These are phyloP conservation scores for Pachyramphus minor DNA, from an alignment of 2,113 vertebrate species.

Conservation along the genomic window DNA sequence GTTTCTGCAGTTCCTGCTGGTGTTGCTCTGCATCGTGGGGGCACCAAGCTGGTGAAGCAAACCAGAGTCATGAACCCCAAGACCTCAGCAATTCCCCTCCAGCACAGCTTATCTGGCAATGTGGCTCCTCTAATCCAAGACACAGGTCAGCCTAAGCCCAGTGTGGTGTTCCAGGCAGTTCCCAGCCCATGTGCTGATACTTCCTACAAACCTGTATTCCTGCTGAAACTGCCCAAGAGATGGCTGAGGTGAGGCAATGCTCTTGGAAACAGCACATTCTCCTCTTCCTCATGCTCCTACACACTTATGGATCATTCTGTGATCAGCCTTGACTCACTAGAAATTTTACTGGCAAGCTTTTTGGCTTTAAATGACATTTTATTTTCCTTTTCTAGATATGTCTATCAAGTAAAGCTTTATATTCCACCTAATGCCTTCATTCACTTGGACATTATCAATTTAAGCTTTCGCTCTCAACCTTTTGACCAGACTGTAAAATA, in stretches of 20 bases:
- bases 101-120: not conserved
- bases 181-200: not conserved
- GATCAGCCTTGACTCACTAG: not conserved
- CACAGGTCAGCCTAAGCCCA: not conserved
- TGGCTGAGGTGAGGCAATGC: not conserved
- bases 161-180: rapidly evolving
- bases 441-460: not conserved
- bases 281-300: not conserved
- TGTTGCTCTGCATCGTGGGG: rapidly evolving
- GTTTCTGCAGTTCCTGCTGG: not conserved
- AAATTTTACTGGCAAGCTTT: not conserved
- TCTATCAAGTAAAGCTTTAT: not conserved
- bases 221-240: not conserved
- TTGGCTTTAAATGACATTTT: not conserved
- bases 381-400: not conserved
- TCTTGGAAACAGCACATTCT: not conserved
- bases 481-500: conserved; percentile 7
- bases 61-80: not conserved
- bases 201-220: not conserved
- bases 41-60: not conserved
- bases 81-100: not conserved
- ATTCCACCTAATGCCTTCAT: not conserved
- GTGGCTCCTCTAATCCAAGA: not conserved
- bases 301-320: not conserved
- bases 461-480: conserved; percentile 19